Base-by-base conservation (phyloP, 2,888 invertebrate species). In the Drosophila yooni region DNA sequence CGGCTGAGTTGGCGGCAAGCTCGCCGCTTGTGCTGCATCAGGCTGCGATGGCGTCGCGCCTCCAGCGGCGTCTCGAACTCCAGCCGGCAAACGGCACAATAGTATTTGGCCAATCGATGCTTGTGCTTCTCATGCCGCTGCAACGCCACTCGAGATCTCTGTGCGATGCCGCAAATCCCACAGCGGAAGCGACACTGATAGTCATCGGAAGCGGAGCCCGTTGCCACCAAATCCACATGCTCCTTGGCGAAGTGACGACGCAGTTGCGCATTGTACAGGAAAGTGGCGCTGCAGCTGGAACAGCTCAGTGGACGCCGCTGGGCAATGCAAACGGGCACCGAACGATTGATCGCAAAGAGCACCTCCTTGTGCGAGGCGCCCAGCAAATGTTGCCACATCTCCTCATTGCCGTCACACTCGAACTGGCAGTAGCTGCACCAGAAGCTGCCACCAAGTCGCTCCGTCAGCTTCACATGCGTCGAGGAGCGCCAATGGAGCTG, bases 371-470 rank as follows among this genome's bases (percentile, higher is more conserved):
- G 97, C 46, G 95, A 95, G 8, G 94, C 91, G 25, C 96, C 94
- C 5, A 94, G 92, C 81, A 97, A 92, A 90, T 97, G 97, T 15
- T 94, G 91, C 27, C 95, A 94, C 96, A 97, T 97, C 66, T 94
- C 94, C 58, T 94, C 94, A 57, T 95, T 95, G 40, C 94, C 94
- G 15, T 94, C 94, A 81, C 95, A 95, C 91, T 95, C 95, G 76
- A 95, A 96, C 89, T 96, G 95, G 88, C 97, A 97, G 78, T 96
- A 95, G 0, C 95, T 95, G 91, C 97, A 97, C 94, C 95, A 95
- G 85, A 95, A 96, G 73, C 94, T 94, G 0, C 96, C 96, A 4
- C 94, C 94, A 34, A 82, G 36, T 0, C 92, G 94, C 36, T 93
- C 91, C 38, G 94, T 93, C 0, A 81, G 68, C 46, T 91, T 78